These are phyloP conservation scores for Cyanoderma ruficeps DNA, from an alignment of 2,113 vertebrate genomes.

Conservation along the genomic window DNA sequence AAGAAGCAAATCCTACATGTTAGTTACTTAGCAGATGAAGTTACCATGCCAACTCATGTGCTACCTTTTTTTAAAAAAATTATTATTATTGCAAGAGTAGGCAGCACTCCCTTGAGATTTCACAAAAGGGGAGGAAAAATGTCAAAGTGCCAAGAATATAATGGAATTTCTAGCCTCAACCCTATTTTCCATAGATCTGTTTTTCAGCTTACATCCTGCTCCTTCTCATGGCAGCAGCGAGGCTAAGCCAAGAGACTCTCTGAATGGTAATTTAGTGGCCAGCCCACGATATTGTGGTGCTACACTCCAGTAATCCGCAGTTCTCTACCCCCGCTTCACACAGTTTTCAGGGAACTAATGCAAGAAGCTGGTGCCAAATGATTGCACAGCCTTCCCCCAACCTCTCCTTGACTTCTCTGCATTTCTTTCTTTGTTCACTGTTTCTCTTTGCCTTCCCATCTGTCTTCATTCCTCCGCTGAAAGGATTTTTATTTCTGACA, in stretches of 20 bases:
- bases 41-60: constrained; percentile 73
- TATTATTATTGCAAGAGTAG: constrained; percentile 63
- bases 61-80: constrained; percentile 35
- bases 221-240: constrained; percentile 4
- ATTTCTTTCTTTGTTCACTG: constrained; percentile 1
- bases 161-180: constrained; percentile 54
- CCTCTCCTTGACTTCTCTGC: background rate
- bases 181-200: constrained; percentile 40
- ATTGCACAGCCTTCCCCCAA: constrained; percentile 29
- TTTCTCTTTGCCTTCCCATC: constrained; percentile 1
- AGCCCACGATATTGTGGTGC: constrained; percentile 58
- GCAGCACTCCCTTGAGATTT: constrained; percentile 48
- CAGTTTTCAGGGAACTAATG: constrained; percentile 33
- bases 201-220: constrained; percentile 36
- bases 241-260: constrained; percentile 38
- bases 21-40: constrained; percentile 67
- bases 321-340: constrained; percentile 36
- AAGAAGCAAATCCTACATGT: constrained; percentile 53
- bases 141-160: constrained; percentile 54
- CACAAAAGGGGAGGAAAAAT: constrained; percentile 62
- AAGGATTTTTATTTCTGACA: constrained; percentile 9
- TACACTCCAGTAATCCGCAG: background rate
- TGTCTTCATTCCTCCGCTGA: background rate
- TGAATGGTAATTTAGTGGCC: constrained; percentile 59
- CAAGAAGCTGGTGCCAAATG: constrained; percentile 2